phyloP scores from a whole-genome alignment of 2,888 invertebrate species.

The Parnassius orleans region DNA sequence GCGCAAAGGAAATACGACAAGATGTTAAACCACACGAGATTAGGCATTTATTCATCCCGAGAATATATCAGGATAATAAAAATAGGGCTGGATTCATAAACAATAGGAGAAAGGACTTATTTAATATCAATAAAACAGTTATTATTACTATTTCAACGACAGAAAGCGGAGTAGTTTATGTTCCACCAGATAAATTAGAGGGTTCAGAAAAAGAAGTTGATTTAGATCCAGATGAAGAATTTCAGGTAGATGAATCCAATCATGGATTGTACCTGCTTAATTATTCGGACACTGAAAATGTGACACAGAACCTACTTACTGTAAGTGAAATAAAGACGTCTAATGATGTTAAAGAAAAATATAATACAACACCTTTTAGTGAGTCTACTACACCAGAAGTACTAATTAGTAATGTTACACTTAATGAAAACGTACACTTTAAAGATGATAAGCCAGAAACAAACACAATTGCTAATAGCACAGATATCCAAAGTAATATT shows the following conservation, averaged over 20 bases:
- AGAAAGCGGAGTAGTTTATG: conserved; percentile 61
- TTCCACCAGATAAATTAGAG: conserved; percentile 73
- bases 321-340: conserved; percentile 47
- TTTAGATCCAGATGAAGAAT: conserved; percentile 76
- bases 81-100: conserved; percentile 68
- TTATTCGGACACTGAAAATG: conserved; percentile 71
- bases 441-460: conserved; percentile 55
- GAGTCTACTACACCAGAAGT: conserved; percentile 40
- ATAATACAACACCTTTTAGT: conserved; percentile 39
- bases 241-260: conserved; percentile 78
- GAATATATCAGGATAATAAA: conserved; percentile 61
- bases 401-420: conserved; percentile 38
- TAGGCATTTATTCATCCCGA: conserved; percentile 67
- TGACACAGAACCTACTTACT: conserved; percentile 50
- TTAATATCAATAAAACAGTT: conserved; percentile 46
- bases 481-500: conserved; percentile 54
- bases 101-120: conserved; percentile 58
- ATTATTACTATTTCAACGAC: conserved; percentile 53
- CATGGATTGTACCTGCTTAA: conserved; percentile 76
- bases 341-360: conserved; percentile 45
- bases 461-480: conserved; percentile 61
- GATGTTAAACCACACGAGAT: conserved; percentile 72
- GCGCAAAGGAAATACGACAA: conserved; percentile 61
- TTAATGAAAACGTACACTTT: conserved; percentile 40
- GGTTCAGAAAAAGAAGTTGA: conserved; percentile 70